A percentile compares a stretch with the other conserved stretches of the same genome.
Conservation (phyloP, 2,888 invertebrate genomes). For the Rhorus exstirpatorius region DNA sequence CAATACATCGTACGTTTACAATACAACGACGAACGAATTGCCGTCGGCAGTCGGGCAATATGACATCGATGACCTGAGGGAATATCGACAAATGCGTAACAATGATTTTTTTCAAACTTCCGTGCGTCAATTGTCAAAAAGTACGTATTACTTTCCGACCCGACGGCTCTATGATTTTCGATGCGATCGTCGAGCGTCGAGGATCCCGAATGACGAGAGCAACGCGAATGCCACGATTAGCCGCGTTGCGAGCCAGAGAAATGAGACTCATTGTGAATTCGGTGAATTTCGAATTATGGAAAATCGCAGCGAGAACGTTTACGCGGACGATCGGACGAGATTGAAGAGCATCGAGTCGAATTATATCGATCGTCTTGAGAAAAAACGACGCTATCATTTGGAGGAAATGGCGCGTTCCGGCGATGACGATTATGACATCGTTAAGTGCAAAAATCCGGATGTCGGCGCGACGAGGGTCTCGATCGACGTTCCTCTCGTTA, state of each 20-base stretch:
- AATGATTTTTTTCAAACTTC: constrained; percentile 88
- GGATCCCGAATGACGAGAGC: constrained; percentile 51
- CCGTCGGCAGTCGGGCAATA: constrained; percentile 78
- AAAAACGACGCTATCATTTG: constrained; percentile 71
- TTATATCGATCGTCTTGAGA: constrained; percentile 73
- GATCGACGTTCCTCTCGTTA: constrained; percentile 85
- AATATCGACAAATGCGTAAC: constrained; percentile 87
- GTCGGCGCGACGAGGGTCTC: constrained; percentile 85
- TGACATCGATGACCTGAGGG: constrained; percentile 85
- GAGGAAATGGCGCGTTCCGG: constrained; percentile 65
- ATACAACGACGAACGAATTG: constrained; percentile 83
- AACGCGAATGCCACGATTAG: constrained; percentile 61
- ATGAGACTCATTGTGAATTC: constrained; percentile 52
- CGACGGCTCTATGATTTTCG: constrained; percentile 86
- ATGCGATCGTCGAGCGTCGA: constrained; percentile 62
- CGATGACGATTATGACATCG: constrained; percentile 68
- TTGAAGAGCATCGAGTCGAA: constrained; percentile 72
- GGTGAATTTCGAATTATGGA: constrained; percentile 54
- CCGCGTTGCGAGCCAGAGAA: not conserved
- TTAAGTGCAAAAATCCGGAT: constrained; percentile 81
- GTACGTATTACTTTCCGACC: constrained; percentile 89
- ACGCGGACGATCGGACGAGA: constrained; percentile 71
- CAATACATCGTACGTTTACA: constrained; percentile 84
- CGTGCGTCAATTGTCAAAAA: constrained; percentile 87
- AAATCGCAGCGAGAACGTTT: constrained; percentile 52